A percentile compares a stretch with the other conserved stretches of the same genome.
phyloP scores from a whole-genome alignment of 2,797 vertebrate species.

The Enteromius argenteus region DNA sequence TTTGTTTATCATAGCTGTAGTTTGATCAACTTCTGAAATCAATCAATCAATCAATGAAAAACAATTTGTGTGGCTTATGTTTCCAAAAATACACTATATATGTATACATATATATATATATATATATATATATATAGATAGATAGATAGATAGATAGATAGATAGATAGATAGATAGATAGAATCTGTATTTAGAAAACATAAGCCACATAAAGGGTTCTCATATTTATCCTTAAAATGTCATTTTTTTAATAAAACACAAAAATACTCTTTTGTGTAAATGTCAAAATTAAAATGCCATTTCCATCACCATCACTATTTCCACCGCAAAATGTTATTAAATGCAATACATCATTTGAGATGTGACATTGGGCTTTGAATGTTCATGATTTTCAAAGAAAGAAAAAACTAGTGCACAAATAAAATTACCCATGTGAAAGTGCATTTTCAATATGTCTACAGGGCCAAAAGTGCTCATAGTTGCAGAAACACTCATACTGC shows the following conservation, averaged over 20 bases:
- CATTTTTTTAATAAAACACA: background rate
- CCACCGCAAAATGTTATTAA: background rate
- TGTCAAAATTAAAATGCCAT: slow-evolving; percentile 4
- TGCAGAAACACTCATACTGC: slow-evolving; percentile 13
- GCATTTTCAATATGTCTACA: slow-evolving; percentile 2
- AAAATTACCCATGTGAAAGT: background rate
- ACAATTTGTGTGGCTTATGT: no score
- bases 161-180: background rate
- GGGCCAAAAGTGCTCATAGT: background rate
- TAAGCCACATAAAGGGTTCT: background rate
- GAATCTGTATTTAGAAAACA: background rate
- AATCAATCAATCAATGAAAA: no score
- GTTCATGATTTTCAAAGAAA: background rate
- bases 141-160: background rate
- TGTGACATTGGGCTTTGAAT: background rate
- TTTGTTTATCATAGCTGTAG: background rate
- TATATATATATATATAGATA: no score
- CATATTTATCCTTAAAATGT: background rate
- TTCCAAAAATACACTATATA: no score
- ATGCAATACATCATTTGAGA: background rate
- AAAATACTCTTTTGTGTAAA: slow-evolving; percentile 12
- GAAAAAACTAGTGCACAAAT: background rate
- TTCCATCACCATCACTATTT: background rate
- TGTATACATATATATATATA: no score
- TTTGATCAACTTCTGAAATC: background rate